Evolutionary conservation across 2,797 vertebrate species (phyloP).

Genomic region (Enoplosus armatus): DNA sequence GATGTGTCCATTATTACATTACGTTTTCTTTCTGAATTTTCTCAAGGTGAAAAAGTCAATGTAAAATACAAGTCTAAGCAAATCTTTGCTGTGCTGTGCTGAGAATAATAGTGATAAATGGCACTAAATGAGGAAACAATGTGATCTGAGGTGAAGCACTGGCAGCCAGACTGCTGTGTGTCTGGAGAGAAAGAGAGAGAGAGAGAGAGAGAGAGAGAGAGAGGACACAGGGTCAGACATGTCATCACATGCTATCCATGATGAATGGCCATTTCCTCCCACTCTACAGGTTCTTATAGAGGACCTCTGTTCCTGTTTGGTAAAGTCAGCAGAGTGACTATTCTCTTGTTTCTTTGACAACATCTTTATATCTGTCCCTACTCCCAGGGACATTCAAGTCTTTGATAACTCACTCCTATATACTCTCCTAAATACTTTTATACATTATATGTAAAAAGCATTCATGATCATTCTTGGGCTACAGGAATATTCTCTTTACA

Average conservation of each 20-base stretch:
- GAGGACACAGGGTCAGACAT: constrained; percentile 46
- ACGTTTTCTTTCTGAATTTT: background rate
- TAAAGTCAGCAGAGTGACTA: background rate
- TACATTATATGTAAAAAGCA: background rate
- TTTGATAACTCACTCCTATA: background rate
- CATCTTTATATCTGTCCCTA: no score
- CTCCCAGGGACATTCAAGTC: background rate
- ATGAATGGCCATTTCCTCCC: constrained; percentile 55
- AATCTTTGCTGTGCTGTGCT: background rate
- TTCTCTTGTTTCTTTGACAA: background rate
- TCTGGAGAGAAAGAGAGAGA: background rate
- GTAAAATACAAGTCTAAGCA: background rate
- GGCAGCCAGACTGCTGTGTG: constrained; percentile 12
- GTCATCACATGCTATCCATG: constrained; percentile 61
- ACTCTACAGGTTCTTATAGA: constrained; percentile 30
- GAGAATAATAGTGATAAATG: constrained; percentile 12
- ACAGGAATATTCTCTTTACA: background rate
- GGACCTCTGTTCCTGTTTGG: constrained; percentile 19
- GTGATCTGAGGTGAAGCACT: constrained; percentile 12
- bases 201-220: constrained; percentile 3
- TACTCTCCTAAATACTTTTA: background rate
- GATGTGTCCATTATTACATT: background rate
- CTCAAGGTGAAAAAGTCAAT: background rate
- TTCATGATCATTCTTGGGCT: background rate
- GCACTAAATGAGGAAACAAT: constrained; percentile 28